Base-by-base conservation (phyloP, 1,140 invertebrate genomes). In the Drosophila cardini region DNA sequence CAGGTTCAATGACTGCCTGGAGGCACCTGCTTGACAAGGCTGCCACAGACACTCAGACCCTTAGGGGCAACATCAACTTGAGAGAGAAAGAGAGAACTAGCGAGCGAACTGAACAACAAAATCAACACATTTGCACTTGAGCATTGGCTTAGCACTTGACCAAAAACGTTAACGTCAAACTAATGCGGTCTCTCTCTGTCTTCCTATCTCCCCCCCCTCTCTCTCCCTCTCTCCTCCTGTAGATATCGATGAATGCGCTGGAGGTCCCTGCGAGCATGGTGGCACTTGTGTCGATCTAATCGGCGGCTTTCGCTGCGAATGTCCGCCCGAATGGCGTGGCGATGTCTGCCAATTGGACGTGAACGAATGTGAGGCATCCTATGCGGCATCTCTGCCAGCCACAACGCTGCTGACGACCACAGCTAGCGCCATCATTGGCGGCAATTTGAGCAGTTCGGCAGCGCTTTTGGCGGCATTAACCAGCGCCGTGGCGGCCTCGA, bases 161-260 rank as follows among this genome's bases (percentile, higher is more conserved):
- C 63, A 15, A 72, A 26, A 82, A 55, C 71, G 46, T 48, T 30
- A 42, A 60, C 68, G 21, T 26, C 21, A 26, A 21, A 26, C 21
- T 26, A 26, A 26, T 26, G 21, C 21, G 21, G 21, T 76, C 18
- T 36, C 4, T 16, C 8, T 46, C 40, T 70, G 11, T 6, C 32
- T 48, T 11, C 4, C n/a, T 36, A 7, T 9, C 9, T 69, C 36
- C 7, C 16, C 40, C 42, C 53, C 72, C 68, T 76, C 21, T 72
- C n/a, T 18, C 7, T 10, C 15, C n/a, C 13, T 65, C 18, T 34
- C 26, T 45, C 6, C 21, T 16, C 11, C 38, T 91, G 38, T 92
- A 94, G 95, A 96, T 92, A 95, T 98, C 73, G 96, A 97, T 92
- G 97, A 98, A 91, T 98, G 97, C 86, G 94, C 94, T 18, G 96